Base-by-base conservation (phyloP, 2,888 invertebrate genomes). In the Dryobotodes eremita region DNA sequence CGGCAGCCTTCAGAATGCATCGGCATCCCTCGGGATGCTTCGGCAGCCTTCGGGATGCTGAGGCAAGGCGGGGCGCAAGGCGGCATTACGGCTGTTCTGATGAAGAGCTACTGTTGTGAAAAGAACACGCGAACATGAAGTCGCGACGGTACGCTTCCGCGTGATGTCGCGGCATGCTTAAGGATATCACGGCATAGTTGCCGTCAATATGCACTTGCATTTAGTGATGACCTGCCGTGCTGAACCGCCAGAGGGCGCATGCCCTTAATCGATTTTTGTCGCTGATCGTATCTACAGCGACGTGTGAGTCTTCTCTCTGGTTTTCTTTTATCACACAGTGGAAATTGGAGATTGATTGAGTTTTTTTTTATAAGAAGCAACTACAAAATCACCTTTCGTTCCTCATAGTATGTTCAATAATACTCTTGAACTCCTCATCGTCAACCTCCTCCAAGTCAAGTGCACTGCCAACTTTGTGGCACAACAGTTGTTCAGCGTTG, bases 401-500 rank as follows among this genome's bases (percentile, higher is more conserved):
- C 23, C 17, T 74, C 66, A 85, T 62, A 6, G 85, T 66, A 8
- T 17, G n/a, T 50, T 80, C 71, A 71, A 85, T 74, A 15, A 66
- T 23, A 55, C 80, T 71, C 50, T 61, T 85, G 11, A 82, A 55
- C 23, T 50, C 71, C 23, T 71, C 81, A 62, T 69, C 86, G n/a
- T 68, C 50, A 5, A 83, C 42, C 1, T 23, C 13, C 8, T 75
- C 71, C 53, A 85, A 48, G 23, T 72, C 48, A 1, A 85, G 0
- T 0, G 48, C 15, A 31, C 64, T 31, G 8, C 83, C 83, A 7
- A 85, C 2, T 2, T 65, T 48, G 48, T 75, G 69, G 17, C 23
- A 55, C 31, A 55, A 17, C 15, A 85, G 53, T 69, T 55, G 59
- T n/a, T 85, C 86, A 6, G 71, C 75, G 50, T 83, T 83, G 10